Evolutionary conservation across 2,113 vertebrate species (phyloP).

Genomic region (Leptocoma aspasia): DNA sequence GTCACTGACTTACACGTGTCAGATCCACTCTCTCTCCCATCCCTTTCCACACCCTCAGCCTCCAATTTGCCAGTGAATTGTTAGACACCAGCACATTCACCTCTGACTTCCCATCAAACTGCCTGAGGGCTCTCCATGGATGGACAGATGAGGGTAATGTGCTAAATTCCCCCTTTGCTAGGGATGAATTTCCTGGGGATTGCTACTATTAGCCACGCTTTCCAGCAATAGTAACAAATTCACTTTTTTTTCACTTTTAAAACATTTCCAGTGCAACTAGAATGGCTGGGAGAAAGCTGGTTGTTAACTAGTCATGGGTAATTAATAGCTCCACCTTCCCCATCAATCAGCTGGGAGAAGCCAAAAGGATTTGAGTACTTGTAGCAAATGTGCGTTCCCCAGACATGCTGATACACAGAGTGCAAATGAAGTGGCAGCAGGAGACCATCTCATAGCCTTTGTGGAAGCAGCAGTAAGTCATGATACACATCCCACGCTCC

Average conservation of each 20-base stretch:
- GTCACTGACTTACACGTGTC: not conserved
- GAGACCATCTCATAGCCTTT: not conserved
- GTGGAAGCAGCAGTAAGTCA: conserved; percentile 27
- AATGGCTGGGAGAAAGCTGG: conserved; percentile 11
- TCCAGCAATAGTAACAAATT: conserved; percentile 9
- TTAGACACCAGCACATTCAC: conserved; percentile 6
- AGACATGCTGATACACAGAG: not conserved
- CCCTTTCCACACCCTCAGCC: not conserved
- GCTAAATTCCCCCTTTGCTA: not conserved
- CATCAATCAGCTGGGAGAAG: conserved; percentile 46
- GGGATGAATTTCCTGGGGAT: conserved; percentile 14
- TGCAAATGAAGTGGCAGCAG: conserved; percentile 40
- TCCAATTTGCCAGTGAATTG: conserved; percentile 18
- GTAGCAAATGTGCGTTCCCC: conserved; percentile 21
- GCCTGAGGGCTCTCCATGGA: not conserved
- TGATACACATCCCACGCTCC: conserved; percentile 41
- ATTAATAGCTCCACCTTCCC: conserved; percentile 55
- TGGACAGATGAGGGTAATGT: not conserved
- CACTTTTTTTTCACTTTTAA: not conserved
- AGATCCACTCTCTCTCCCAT: not conserved
- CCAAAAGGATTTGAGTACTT: conserved; percentile 46
- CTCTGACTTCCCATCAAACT: not conserved
- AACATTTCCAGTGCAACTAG: not conserved
- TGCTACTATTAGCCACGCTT: not conserved
- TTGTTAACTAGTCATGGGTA: conserved; percentile 44